Conservation (phyloP, 2,888 invertebrate species). For the Physocephala rufipes region DNA sequence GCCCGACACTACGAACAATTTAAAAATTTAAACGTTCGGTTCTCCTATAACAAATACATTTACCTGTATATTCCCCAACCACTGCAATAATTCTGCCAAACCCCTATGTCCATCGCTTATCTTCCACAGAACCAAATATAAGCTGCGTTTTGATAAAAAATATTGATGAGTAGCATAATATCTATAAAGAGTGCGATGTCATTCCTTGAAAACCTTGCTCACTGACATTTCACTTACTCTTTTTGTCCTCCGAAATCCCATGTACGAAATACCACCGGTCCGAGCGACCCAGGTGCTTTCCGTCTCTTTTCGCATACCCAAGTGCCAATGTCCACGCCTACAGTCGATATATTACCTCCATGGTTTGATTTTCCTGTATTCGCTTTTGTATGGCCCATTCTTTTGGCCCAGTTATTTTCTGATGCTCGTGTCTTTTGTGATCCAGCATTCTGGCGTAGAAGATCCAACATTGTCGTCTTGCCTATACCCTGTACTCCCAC, state of each 20-base stretch:
- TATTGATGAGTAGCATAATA: slow-evolving; percentile 99
- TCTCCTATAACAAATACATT: neutral
- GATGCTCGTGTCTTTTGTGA: slow-evolving; percentile 70
- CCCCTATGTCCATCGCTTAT: slow-evolving; percentile 92
- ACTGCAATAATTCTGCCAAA: slow-evolving; percentile 88
- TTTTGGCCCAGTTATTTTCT: slow-evolving; percentile 89
- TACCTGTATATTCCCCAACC: slow-evolving; percentile 91
- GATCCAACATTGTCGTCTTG: slow-evolving; percentile 92
- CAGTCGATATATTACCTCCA: slow-evolving; percentile 90
- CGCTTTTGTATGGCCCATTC: slow-evolving; percentile 87
- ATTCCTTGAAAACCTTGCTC: neutral
- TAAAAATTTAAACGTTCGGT: neutral
- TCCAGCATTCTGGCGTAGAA: slow-evolving; percentile 89
- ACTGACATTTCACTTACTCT: slow-evolving; percentile 71
- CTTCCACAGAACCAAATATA: slow-evolving; percentile 96
- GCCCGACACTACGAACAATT: slow-evolving; percentile 76
- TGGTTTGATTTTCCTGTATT: slow-evolving; percentile 78
- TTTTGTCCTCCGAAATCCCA: slow-evolving; percentile 99
- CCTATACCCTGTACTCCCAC: slow-evolving; percentile 88
- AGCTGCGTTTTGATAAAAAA: slow-evolving; percentile 92
- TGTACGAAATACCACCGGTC: slow-evolving; percentile 90
- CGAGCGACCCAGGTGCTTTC: slow-evolving; percentile 77
- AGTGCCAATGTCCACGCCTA: slow-evolving; percentile 96
- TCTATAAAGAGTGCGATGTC: slow-evolving; percentile 59
- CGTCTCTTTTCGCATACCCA: slow-evolving; percentile 91